Evolutionary conservation across 2,113 vertebrate species (phyloP), one percentile per base, ranked within the genome.

Genomic region (Donacobius atricapilla): DNA sequence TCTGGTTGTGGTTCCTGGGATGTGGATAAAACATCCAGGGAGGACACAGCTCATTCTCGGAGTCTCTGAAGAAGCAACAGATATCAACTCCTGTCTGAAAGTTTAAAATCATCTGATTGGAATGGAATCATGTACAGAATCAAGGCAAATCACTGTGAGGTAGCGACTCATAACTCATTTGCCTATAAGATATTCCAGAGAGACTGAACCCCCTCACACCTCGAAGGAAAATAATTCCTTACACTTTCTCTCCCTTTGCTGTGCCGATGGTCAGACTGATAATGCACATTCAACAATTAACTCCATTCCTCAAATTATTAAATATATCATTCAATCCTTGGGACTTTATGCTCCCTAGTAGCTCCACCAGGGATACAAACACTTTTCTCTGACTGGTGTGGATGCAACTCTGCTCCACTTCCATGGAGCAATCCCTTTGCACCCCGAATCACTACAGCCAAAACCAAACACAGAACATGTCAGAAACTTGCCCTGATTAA

Each of bases 201-300:
- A 99, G 97, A 93, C 98, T 99, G 93, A 99, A 99, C 85, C 99
- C 98, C 98, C 98, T 97, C 99, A 99, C 99, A 54, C 98, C 98
- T 99, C 96, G 9, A 94, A 95, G 2, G 39, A 84, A 83, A 89
- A 42, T 2, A 51, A 31, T 39, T 22, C 21, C 24, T 44, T 9
- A 7, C 37, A 9, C 21, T 45, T 28, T 19, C 5, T 35, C 13
- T 31, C 11, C 2, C 20, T 39, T 30, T 6, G 13, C 19, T 24
- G 54, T 28, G 15, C 27, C 57, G 42, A 28, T 50, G 22, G 22
- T 42, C 15, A 56, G 48, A 24, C 1, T n/a, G 7, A 24, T 3
- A 35, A 45, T 14, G 20, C 9, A 30, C 11, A 45, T 13, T 71
- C 66, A 53, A 16, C n/a, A 60, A 28, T 16, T 9, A 12, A 35